Conservation (phyloP, 1,140 invertebrate genomes). For the Drosophila bipectinata region DNA sequence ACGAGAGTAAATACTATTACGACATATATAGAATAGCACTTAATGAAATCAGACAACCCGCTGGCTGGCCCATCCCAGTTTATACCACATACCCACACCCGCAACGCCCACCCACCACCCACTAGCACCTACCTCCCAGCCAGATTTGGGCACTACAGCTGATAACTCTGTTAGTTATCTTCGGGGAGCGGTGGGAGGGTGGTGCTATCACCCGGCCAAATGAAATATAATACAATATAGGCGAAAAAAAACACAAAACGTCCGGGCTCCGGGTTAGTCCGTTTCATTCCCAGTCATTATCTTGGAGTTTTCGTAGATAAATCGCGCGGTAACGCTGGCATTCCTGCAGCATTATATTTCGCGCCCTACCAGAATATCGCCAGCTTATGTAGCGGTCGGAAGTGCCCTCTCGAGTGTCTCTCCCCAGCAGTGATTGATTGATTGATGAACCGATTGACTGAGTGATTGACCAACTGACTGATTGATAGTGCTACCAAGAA, state of each 20-base stretch:
- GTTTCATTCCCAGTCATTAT: conserved; percentile 65
- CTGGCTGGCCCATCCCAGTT: conserved; percentile 31
- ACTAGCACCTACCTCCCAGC: background rate
- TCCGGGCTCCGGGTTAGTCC: conserved; percentile 31
- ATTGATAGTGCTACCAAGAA: conserved; percentile 12
- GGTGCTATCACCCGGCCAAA: conserved; percentile 59
- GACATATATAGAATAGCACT: conserved; percentile 45
- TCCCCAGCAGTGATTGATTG: conserved; percentile 36
- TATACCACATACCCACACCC: background rate
- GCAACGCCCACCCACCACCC: background rate
- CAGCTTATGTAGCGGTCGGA: conserved; percentile 48
- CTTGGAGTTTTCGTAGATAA: conserved; percentile 81
- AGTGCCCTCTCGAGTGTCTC: conserved; percentile 40
- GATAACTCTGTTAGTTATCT: conserved; percentile 43
- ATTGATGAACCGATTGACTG: conserved; percentile 26
- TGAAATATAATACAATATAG: conserved; percentile 77
- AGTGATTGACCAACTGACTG: conserved; percentile 14
- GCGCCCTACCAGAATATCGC: conserved; percentile 39
- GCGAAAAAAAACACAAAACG: conserved; percentile 1
- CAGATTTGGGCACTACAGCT: conserved; percentile 30
- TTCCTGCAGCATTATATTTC: conserved; percentile 57
- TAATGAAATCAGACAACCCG: conserved; percentile 54
- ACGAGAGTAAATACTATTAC: conserved; percentile 41
- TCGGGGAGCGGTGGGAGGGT: conserved; percentile 21
- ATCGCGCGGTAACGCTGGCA: conserved; percentile 56